These are phyloP conservation scores for Echinops telfairi DNA, from an alignment of 2,113 vertebrate species.

Conservation along the genomic window DNA sequence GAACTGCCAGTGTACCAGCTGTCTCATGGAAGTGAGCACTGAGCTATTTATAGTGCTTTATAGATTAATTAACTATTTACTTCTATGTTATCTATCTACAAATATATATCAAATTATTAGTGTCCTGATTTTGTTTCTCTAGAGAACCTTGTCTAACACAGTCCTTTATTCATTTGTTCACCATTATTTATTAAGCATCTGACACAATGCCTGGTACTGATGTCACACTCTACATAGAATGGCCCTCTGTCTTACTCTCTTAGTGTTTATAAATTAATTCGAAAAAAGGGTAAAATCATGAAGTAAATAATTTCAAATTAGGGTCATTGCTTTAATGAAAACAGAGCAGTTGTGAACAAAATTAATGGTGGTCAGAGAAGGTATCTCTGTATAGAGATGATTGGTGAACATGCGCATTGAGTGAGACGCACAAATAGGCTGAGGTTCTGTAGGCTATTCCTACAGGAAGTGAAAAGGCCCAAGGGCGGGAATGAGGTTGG, in stretches of 20 bases:
- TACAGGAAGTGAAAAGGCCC: neutral
- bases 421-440: neutral
- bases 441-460: neutral
- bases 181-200: neutral
- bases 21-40: too few relatives aligned
- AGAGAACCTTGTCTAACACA: too few relatives aligned
- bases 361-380: neutral
- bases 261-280: neutral
- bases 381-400: neutral
- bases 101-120: too few relatives aligned
- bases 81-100: too few relatives aligned
- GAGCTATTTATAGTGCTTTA: too few relatives aligned
- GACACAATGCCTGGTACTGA: neutral
- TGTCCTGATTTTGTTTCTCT: too few relatives aligned
- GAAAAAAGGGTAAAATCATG: neutral
- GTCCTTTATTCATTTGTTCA: neutral
- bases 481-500: neutral
- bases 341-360: neutral
- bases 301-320: too few relatives aligned
- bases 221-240: rapidly evolving
- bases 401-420: neutral
- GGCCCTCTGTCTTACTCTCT: neutral
- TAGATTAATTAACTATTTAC: too few relatives aligned
- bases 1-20: too few relatives aligned
- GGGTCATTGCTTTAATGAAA: neutral